Base-by-base conservation (phyloP, 2,888 invertebrate genomes). In the Abrostola triplasia region DNA sequence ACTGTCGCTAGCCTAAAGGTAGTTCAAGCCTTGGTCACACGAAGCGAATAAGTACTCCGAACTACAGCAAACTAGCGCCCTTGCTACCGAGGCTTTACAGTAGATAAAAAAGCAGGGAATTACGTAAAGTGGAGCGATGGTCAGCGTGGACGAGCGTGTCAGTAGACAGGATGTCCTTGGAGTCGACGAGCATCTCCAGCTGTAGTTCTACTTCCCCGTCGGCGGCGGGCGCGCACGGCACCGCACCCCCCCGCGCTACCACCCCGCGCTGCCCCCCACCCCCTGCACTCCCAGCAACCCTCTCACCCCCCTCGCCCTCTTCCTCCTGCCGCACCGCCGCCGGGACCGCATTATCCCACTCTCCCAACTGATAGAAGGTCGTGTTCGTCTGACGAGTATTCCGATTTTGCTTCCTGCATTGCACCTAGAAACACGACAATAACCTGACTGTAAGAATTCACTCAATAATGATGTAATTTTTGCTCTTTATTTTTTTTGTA, bases 101-200 rank as follows among this genome's bases (percentile, higher is more conserved):
- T 5, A 8, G 8, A 9, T 6, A 41, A 56, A 41, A 11, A 48
- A 11, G n/a, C n/a, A 49, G 42, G 50, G 48, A 86, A 88, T 86
- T 75, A 92, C 92, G 86, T 36, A 73, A 67, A 5, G 88, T 85
- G 93, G 88, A 85, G 4, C 88, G 85, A 68, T 93, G 93, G 66
- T 94, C 96, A 5, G 96, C 97, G 53, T 96, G 95, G 12, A 97
- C 94, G 36, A 97, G 90, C 36, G 96, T 96, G 82, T 97, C 97
- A 0, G 97, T 95, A 0, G 95, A 92, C 52, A 95, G 85, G 42
- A 96, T 91, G 13, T 95, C 93, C 73, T 93, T 95, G 0, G 93
- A 88, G 0, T 92, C 93, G 0, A 95, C 95, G 36, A 91, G 80
- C 88, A 95, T 81, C 67, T 94, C 94, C 10, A 95, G 74, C 70